These are phyloP conservation scores for Battus philenor DNA, from an alignment of 1,140 invertebrate species.

Conservation along the genomic window DNA sequence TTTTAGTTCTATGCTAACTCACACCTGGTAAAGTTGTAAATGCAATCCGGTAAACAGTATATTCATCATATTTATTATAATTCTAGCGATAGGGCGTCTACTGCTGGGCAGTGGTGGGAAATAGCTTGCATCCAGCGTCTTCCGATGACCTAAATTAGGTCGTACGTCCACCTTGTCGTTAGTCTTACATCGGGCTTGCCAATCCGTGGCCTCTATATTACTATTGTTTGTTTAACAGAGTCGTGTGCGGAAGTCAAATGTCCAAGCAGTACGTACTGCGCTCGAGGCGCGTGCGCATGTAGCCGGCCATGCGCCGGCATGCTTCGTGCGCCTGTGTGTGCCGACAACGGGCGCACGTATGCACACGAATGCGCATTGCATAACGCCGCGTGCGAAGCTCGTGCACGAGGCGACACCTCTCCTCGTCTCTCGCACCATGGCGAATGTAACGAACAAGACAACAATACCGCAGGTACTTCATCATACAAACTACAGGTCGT, in stretches of 20 bases:
- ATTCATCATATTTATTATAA: too few relatives aligned
- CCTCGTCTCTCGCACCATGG: constrained; percentile 85
- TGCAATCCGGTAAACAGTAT: too few relatives aligned
- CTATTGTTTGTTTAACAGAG: constrained; percentile 36
- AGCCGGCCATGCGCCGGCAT: constrained; percentile 40
- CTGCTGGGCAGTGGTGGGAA: too few relatives aligned
- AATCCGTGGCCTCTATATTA: too few relatives aligned
- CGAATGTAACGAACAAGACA: constrained; percentile 81
- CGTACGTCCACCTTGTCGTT: too few relatives aligned
- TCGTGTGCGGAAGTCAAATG: constrained; percentile 54
- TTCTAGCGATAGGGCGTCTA: too few relatives aligned
- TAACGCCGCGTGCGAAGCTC: constrained; percentile 80
- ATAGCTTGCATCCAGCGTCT: too few relatives aligned
- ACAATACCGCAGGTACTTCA: constrained; percentile 29
- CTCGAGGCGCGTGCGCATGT: constrained; percentile 60
- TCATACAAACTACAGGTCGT: background rate
- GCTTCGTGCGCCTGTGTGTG: constrained; percentile 84
- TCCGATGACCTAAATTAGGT: too few relatives aligned
- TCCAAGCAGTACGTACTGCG: constrained; percentile 56
- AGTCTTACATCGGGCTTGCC: too few relatives aligned
- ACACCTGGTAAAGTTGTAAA: too few relatives aligned
- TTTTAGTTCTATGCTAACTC: too few relatives aligned
- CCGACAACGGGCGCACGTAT: constrained; percentile 86
- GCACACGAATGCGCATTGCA: constrained; percentile 90
- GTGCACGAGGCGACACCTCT: constrained; percentile 55